Evolutionary conservation across 2,888 invertebrate genomes (phyloP).

Genomic region (Lysandra coridon): DNA sequence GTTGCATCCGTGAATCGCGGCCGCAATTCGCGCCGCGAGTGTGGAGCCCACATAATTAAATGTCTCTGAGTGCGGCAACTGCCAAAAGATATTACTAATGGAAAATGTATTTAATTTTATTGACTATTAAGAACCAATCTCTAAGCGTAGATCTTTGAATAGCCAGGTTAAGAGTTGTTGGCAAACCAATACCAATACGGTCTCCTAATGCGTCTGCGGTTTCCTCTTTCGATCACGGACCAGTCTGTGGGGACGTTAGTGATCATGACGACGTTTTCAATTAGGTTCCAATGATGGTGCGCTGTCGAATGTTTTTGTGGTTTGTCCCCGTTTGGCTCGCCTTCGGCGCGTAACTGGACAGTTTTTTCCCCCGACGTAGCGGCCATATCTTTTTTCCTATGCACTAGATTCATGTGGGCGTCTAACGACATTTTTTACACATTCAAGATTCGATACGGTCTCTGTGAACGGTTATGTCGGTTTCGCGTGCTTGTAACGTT

Average conservation of each 20-base stretch:
- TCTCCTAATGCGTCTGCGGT: neutral
- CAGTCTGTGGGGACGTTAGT: neutral
- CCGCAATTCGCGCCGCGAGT: too few relatives aligned
- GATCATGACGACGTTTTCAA: conserved; percentile 19
- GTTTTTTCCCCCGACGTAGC: conserved; percentile 56
- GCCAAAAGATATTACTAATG: too few relatives aligned
- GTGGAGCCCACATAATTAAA: too few relatives aligned
- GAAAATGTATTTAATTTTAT: too few relatives aligned
- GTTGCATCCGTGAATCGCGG: too few relatives aligned
- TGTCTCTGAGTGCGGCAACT: too few relatives aligned
- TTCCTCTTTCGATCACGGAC: neutral
- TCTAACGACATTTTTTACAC: conserved; percentile 53
- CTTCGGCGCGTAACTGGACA: conserved; percentile 67
- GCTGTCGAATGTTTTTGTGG: conserved; percentile 57
- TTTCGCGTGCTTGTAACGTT: conserved; percentile 23
- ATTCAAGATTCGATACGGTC: conserved; percentile 47
- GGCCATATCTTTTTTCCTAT: conserved; percentile 49
- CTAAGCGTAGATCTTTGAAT: too few relatives aligned
- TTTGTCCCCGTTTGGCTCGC: conserved; percentile 59
- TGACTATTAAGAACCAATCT: too few relatives aligned
- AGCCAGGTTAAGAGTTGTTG: too few relatives aligned
- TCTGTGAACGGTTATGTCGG: conserved; percentile 25
- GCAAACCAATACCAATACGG: too few relatives aligned
- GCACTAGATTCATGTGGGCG: conserved; percentile 41
- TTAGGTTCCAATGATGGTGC: conserved; percentile 23